These are phyloP conservation scores for Anseranas semipalmata DNA, from an alignment of 2,113 vertebrate genomes.

Conservation along the genomic window DNA sequence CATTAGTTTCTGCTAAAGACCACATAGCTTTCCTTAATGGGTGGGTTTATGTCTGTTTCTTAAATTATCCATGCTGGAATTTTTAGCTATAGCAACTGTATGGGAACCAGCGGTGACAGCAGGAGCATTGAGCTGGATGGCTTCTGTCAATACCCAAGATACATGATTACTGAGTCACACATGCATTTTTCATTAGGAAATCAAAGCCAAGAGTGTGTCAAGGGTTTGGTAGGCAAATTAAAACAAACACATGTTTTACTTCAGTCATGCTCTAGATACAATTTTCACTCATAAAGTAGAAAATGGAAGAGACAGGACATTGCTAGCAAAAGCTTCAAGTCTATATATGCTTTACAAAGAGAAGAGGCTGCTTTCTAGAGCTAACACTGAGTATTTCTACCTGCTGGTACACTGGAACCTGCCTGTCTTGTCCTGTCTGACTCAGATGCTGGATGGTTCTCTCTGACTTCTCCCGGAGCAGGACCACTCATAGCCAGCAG, in stretches of 20 bases:
- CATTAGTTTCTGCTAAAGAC: background rate
- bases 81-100: background rate
- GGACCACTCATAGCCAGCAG: background rate
- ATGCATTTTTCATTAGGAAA: conserved; percentile 12
- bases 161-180: background rate
- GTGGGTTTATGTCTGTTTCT: background rate
- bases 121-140: background rate
- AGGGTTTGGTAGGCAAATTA: background rate
- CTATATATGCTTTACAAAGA: background rate
- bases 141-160: background rate
- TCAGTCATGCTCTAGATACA: background rate
- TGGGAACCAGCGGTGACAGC: background rate
- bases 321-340: background rate
- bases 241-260: background rate
- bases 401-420: background rate
- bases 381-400: background rate
- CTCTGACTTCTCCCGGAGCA: background rate
- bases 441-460: background rate
- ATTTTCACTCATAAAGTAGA: background rate
- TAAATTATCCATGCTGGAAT: background rate
- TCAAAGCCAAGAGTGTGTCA: background rate
- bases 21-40: background rate
- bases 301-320: background rate
- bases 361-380: background rate
- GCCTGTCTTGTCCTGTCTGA: background rate